phyloP scores from a whole-genome alignment of 2,113 vertebrate genomes.

The Caloenas nicobarica region DNA sequence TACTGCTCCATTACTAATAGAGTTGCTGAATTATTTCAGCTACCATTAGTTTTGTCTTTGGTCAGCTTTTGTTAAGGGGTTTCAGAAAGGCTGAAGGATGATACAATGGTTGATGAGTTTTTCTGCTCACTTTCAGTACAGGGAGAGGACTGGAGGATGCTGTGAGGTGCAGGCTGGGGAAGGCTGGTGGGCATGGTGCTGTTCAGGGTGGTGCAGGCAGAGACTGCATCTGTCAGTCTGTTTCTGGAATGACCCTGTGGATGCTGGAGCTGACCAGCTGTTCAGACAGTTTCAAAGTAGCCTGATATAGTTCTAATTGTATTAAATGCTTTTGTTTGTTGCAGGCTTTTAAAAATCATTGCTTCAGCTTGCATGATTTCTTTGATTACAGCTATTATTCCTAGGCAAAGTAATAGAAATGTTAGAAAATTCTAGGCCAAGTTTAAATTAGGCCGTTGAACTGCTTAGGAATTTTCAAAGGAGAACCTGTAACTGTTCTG shows the following conservation, averaged over 20 bases:
- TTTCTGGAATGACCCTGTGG: not conserved
- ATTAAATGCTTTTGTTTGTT: not conserved
- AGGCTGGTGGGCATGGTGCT: not conserved
- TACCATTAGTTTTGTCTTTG: not conserved
- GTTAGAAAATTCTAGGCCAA: not conserved
- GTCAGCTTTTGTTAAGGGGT: not conserved
- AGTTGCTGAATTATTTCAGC: constrained; percentile 2
- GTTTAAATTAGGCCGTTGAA: not conserved
- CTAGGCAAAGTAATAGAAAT: not conserved
- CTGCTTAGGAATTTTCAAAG: not conserved
- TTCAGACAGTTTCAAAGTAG: not conserved
- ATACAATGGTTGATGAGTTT: not conserved
- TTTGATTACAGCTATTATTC: not conserved
- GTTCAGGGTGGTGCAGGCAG: not conserved
- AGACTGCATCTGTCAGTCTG: not conserved
- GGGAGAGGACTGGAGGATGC: not conserved
- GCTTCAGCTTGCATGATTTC: not conserved
- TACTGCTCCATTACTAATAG: not conserved
- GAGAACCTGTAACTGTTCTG: not conserved
- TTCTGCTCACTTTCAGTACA: not conserved
- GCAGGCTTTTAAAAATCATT: not conserved
- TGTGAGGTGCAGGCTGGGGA: not conserved
- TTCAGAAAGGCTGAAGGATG: not conserved
- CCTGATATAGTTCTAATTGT: not conserved
- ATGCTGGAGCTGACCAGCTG: not conserved